These are phyloP conservation scores for Noctua janthina DNA, from an alignment of 2,888 invertebrate species.

Conservation along the genomic window DNA sequence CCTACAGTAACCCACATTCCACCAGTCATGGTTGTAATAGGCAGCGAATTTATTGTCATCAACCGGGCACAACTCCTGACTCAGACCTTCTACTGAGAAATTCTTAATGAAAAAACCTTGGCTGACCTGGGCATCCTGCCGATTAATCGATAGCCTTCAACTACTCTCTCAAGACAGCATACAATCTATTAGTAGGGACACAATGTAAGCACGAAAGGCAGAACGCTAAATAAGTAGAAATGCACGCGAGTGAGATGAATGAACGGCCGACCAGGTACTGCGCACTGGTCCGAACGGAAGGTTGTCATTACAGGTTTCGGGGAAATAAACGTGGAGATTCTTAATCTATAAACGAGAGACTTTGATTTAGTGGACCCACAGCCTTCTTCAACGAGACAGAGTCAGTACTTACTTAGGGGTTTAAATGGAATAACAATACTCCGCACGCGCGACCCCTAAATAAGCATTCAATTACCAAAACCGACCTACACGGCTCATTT, in stretches of 20 bases:
- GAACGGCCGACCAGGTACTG: not conserved
- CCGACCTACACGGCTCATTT: conserved; percentile 1
- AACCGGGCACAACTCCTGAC: not conserved
- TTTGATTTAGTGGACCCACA: not conserved
- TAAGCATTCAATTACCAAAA: not conserved
- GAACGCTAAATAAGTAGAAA: not conserved
- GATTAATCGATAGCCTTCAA: not conserved
- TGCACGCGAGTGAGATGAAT: not conserved
- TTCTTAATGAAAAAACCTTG: not conserved
- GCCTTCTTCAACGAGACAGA: not conserved
- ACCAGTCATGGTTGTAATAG: not conserved
- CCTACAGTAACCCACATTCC: too few species aligned
- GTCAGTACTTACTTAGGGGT: too few species aligned
- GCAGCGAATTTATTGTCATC: not conserved
- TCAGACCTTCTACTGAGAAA: not conserved
- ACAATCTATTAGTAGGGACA: not conserved
- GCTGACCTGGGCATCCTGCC: too few species aligned
- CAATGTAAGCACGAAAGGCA: not conserved
- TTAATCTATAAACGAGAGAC: not conserved
- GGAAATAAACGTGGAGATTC: not conserved
- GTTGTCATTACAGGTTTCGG: not conserved
- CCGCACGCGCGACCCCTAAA: too few species aligned
- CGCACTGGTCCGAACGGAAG: not conserved
- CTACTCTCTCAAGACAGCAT: not conserved
- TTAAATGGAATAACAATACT: too few species aligned